These are phyloP conservation scores for Biston stratarius DNA, from an alignment of 2,888 invertebrate genomes.

Conservation along the genomic window DNA sequence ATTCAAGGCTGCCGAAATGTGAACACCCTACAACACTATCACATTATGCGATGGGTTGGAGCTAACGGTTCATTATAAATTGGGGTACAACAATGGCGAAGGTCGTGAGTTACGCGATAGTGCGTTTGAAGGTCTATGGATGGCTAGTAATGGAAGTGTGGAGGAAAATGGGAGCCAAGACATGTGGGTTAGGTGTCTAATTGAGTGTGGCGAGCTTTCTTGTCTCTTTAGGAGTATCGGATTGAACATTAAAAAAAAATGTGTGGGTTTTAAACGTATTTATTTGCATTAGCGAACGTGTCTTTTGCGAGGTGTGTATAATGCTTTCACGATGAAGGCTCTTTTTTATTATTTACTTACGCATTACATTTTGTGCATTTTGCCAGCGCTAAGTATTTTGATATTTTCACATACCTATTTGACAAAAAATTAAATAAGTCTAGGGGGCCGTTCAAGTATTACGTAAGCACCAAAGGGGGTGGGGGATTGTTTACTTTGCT, in stretches of 20 bases:
- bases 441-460: too few species aligned
- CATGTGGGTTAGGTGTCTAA: slow-evolving; percentile 7
- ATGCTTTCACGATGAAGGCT: background rate
- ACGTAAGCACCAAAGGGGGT: too few species aligned
- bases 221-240: background rate
- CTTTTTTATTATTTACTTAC: too few species aligned
- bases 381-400: too few species aligned
- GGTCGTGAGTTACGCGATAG: slow-evolving; percentile 45
- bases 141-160: slow-evolving; percentile 14
- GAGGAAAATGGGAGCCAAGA: slow-evolving; percentile 9
- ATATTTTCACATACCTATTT: too few species aligned
- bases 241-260: too few species aligned
- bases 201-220: slow-evolving; percentile 10
- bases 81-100: slow-evolving; percentile 45
- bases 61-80: slow-evolving; percentile 43
- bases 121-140: slow-evolving; percentile 40
- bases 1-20: background rate
- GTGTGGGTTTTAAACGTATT: too few species aligned
- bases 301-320: too few species aligned
- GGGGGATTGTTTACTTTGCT: too few species aligned
- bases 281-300: too few species aligned
- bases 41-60: slow-evolving; percentile 21
- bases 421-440: too few species aligned
- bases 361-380: too few species aligned
- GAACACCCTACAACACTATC: slow-evolving; percentile 14